Percentiles rank a stretch among this genome's conserved stretches.
These are phyloP conservation scores for Argopecten irradians DNA, from an alignment of 1,140 invertebrate species.

Conservation along the genomic window DNA sequence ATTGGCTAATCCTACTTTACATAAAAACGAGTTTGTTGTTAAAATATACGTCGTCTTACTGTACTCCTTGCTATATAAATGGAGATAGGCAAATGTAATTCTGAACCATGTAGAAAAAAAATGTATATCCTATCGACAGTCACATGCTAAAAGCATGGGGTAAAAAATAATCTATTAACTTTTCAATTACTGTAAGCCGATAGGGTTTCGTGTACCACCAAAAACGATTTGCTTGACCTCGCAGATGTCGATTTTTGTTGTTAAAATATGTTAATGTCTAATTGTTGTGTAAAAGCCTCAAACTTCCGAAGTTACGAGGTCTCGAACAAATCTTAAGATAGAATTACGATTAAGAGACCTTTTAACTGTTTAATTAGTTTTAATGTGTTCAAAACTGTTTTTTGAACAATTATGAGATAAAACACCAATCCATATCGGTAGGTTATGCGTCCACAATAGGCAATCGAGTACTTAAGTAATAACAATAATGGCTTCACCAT, in stretches of 20 bases:
- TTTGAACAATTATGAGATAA: neutral
- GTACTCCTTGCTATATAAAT: no score
- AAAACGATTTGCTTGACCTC: neutral
- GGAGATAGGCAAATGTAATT: no score
- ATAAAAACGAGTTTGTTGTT: no score
- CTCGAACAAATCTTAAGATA: neutral
- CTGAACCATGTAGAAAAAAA: no score
- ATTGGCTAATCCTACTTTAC: no score
- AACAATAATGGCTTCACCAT: neutral
- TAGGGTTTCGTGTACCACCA: neutral
- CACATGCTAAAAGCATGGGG: neutral
- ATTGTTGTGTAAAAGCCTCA: neutral
- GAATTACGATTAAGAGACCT: neutral
- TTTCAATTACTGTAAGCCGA: neutral
- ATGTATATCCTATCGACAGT: neutral
- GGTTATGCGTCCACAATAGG: neutral
- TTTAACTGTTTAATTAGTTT: neutral
- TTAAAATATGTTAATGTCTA: neutral
- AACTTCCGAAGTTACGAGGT: constrained; percentile 1
- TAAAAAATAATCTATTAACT: neutral
- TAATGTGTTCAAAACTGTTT: constrained; percentile 3
- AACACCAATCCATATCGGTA: neutral
- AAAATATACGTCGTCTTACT: no score
- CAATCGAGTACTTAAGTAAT: neutral
- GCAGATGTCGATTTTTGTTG: neutral